Base-by-base conservation (phyloP, 1,140 invertebrate species). In the Drosophila cardini region DNA sequence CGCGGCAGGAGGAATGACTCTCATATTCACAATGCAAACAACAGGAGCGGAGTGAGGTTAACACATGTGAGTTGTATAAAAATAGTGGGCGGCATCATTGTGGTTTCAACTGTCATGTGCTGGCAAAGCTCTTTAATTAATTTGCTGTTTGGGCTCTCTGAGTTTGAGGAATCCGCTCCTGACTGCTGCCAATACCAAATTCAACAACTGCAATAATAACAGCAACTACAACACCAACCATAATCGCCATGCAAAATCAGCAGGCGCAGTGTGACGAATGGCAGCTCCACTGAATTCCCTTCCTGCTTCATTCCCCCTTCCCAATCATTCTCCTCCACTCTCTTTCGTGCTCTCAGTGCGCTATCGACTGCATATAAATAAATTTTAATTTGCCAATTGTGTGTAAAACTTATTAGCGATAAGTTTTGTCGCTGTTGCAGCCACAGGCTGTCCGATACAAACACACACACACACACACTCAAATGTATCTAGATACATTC, bases 331-430 rank as follows among this genome's bases (percentile, higher is more conserved):
- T 7, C 13, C 64, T 18, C 15, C 13, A 0, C 13, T 18, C 16
- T 15, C 40, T 4, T 0, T 4, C 11, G 7, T 2, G 21, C 8
- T 11, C 18, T 4, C 21, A 1, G 4, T 7, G 8, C 18, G 40
- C 53, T 56, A 34, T 55, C 55, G 45, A 53, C 26, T 40, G 68
- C 61, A 78, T 80, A 83, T 83, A 87, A 89, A 87, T 87, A 87
- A 87, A 87, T 83, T 83, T 77, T 71, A 87, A 87, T 87, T 87
- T 83, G 83, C 83, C 83, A 87, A 87, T 87, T 76, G 72, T 86
- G 76, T 71, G 78, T 69, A 81, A 81, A 78, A 86, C 78, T 86
- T 86, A 86, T 86, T 87, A 87, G 83, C 83, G 83, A 82, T 87
- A 86, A 86, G 78, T 86, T 80, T 84, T 80, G 76, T 74, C 65